Evolutionary conservation across 2,888 invertebrate species (phyloP).

Genomic region (Celastrina argiolus): DNA sequence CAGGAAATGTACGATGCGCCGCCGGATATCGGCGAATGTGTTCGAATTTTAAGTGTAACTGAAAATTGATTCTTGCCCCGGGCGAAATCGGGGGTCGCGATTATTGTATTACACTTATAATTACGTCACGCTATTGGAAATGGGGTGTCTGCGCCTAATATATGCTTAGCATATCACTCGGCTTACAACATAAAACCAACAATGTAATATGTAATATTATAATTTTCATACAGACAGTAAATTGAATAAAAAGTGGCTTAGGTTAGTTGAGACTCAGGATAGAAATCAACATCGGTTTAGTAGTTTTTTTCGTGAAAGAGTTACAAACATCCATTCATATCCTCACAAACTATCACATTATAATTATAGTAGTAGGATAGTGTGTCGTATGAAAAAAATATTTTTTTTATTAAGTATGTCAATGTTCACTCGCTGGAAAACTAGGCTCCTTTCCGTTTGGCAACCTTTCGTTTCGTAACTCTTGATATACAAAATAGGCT

Average conservation of each 20-base stretch:
- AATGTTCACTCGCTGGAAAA: neutral
- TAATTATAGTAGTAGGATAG: too few relatives aligned
- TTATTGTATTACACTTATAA: slow-evolving; percentile 25
- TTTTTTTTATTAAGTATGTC: too few relatives aligned
- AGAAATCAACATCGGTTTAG: too few relatives aligned
- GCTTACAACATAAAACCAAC: neutral
- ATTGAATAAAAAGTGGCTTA: too few relatives aligned
- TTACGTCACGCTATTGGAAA: slow-evolving; percentile 23
- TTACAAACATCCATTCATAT: too few relatives aligned
- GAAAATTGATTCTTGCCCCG: slow-evolving; percentile 28
- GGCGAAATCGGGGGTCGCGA: slow-evolving; percentile 38
- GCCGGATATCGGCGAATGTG: slow-evolving; percentile 58
- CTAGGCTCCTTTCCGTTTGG: too few relatives aligned
- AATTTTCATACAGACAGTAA: neutral
- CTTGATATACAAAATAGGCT: too few relatives aligned
- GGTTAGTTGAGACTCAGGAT: too few relatives aligned
- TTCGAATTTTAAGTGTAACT: slow-evolving; percentile 56
- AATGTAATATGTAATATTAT: neutral
- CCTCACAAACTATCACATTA: too few relatives aligned
- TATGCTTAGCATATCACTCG: neutral
- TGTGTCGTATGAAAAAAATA: too few relatives aligned
- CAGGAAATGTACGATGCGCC: slow-evolving; percentile 54
- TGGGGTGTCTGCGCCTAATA: slow-evolving; percentile 18
- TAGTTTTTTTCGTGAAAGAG: too few relatives aligned
- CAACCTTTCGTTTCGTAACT: too few relatives aligned